phyloP scores from a whole-genome alignment of 2,888 invertebrate species.

The Maniola hyperantus region DNA sequence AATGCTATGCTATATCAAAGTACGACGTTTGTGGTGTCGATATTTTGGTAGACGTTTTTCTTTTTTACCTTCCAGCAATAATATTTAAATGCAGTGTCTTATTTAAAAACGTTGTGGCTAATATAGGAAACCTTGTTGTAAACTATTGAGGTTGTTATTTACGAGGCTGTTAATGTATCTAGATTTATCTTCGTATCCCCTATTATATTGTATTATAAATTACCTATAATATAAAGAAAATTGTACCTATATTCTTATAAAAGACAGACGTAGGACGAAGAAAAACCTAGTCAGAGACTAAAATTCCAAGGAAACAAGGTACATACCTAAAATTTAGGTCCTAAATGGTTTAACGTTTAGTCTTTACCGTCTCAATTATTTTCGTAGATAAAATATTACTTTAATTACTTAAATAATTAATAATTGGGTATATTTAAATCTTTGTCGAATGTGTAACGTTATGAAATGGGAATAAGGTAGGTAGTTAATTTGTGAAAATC shows the following conservation, averaged over 20 bases:
- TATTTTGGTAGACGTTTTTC: slow-evolving; percentile 5
- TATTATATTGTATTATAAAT: slow-evolving; percentile 34
- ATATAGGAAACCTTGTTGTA: slow-evolving; percentile 56
- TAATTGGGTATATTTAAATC: neutral
- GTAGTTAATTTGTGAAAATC: too few species aligned
- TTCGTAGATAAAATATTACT: neutral
- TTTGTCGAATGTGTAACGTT: too few species aligned
- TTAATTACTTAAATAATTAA: neutral
- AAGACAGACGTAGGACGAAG: slow-evolving; percentile 1
- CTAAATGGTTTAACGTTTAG: too few species aligned
- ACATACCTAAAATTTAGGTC: neutral
- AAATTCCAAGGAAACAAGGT: slow-evolving; percentile 10
- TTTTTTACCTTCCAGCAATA: slow-evolving; percentile 55
- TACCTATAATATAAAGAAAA: slow-evolving; percentile 34
- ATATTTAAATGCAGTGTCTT: slow-evolving; percentile 67
- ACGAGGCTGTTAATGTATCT: slow-evolving; percentile 66
- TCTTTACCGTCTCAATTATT: neutral
- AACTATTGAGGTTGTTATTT: slow-evolving; percentile 63
- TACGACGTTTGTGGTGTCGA: neutral
- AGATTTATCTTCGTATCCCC: slow-evolving; percentile 42
- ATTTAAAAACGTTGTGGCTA: slow-evolving; percentile 67
- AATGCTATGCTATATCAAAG: too few species aligned
- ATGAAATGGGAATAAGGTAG: too few species aligned
- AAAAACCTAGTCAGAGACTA: slow-evolving; percentile 14
- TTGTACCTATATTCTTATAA: slow-evolving; percentile 14